Evolutionary conservation across 2,888 invertebrate species (phyloP), one percentile per base, ranked within the genome.

Genomic region (Nomada ruficornis): DNA sequence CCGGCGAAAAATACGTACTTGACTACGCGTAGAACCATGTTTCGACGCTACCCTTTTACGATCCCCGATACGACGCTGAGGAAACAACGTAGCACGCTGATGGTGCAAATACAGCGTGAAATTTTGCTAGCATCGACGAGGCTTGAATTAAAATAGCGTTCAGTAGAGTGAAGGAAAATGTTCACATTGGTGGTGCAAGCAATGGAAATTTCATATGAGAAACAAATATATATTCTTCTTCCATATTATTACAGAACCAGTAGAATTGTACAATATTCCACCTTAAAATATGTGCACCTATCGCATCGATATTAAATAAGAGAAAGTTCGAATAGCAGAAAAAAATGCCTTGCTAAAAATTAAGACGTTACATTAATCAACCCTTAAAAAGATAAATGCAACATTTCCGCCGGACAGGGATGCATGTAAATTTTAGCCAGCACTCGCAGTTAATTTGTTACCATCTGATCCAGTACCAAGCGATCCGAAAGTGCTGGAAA

Each of bases 1-100:
- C 60, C 55, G 52, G 15, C 42, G 72, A 59, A 73, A 59, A 77
- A 71, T 71, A 69, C 69, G 71, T 70, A 80, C 80, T 83, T 71
- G 77, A 73, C 76, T 77, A 63, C 26, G 15, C 20, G 23, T 60
- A 44, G 52, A 57, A 20, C 13, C 23, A 64, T 20, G n/a, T 64
- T 60, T 68, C 74, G 54, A 62, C 23, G 64, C 26, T 59, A 23
- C 13, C 64, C 77, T 55, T 60, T 65, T 60, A 65, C 54, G 54
- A 26, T 63, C 29, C 18, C 13, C 20, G 57, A 57, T 57, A 72
- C 9, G 67, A 26, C 52, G 55, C 5, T 42, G 44, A 15, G 36
- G 64, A 54, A 79, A 70, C 69, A 76, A 36, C 65, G 54, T 5
- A 11, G 18, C 2, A 11, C 26, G 26, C 15, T 11, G 60, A 50